Percentiles rank a stretch among this genome's conserved stretches.
These are phyloP conservation scores for Drosophila leontia DNA, from an alignment of 1,140 invertebrate species.

Conservation along the genomic window DNA sequence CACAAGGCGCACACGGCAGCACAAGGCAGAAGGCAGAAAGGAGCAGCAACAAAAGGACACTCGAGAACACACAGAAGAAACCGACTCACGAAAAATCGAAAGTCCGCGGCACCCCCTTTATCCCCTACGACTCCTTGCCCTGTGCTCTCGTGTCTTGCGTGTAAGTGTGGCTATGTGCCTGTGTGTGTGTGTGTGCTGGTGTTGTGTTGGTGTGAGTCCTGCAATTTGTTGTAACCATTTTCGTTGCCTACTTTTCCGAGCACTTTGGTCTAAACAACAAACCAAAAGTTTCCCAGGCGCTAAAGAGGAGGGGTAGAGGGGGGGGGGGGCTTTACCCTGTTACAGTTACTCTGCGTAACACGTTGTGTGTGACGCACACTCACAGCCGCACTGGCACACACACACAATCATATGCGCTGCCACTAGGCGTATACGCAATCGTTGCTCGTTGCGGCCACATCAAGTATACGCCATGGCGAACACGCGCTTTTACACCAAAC, in stretches of 20 bases:
- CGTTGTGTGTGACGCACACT: slow-evolving; percentile 64
- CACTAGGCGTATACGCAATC: slow-evolving; percentile 76
- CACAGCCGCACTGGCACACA: slow-evolving; percentile 32
- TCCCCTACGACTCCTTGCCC: slow-evolving; percentile 12
- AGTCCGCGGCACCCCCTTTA: slow-evolving; percentile 43
- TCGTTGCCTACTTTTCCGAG: slow-evolving; percentile 53
- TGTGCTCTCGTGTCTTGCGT: background rate
- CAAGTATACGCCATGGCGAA: slow-evolving; percentile 70
- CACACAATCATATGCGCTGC: slow-evolving; percentile 9
- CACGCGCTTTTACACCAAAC: slow-evolving; percentile 49
- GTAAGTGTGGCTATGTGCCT: background rate
- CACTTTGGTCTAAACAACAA: slow-evolving; percentile 48
- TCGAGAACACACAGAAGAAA: slow-evolving; percentile 36
- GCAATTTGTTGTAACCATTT: slow-evolving; percentile 43
- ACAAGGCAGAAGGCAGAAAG: slow-evolving; percentile 25
- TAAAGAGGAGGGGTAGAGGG: background rate
- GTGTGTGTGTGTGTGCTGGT: background rate
- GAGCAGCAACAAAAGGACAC: slow-evolving; percentile 59
- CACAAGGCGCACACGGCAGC: slow-evolving; percentile 24
- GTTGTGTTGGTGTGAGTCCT: slow-evolving; percentile 6
- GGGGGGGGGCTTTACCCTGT: background rate
- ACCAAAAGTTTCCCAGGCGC: slow-evolving; percentile 25
- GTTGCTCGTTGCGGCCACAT: slow-evolving; percentile 50
- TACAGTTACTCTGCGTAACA: slow-evolving; percentile 48
- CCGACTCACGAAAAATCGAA: slow-evolving; percentile 73